A percentile compares a stretch with the other conserved stretches of the same genome.
phyloP scores from a whole-genome alignment of 35 echinoderm and acorn worm species.

The Lytechinus pictus region DNA sequence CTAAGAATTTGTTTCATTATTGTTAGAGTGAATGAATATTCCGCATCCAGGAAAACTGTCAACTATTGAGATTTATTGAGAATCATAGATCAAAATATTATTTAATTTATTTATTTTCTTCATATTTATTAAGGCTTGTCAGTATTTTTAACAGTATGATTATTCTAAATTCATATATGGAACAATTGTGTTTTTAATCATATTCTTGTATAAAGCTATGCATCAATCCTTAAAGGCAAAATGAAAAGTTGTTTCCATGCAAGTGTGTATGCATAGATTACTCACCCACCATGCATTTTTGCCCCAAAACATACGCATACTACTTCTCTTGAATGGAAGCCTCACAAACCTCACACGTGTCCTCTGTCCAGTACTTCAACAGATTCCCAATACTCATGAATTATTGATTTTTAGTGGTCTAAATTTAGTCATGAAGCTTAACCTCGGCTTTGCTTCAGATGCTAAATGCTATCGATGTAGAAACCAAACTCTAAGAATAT shows the following conservation, averaged over 20 bases:
- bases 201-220: too few species aligned
- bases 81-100: too few species aligned
- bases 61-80: too few species aligned
- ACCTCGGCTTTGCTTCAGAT: background rate
- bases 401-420: background rate
- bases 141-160: too few species aligned
- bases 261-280: background rate
- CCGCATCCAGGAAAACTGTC: too few species aligned
- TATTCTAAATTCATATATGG: too few species aligned
- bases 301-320: background rate
- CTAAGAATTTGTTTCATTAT: too few species aligned
- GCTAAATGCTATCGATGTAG: background rate
- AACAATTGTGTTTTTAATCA: too few species aligned
- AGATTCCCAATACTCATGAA: background rate
- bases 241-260: background rate
- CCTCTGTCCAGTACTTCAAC: background rate
- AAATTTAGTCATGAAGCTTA: constrained; percentile 6
- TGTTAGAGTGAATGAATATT: too few species aligned
- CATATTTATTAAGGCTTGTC: too few species aligned
- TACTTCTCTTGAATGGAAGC: background rate
- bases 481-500: background rate
- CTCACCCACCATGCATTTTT: background rate
- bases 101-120: too few species aligned
- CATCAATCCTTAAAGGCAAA: too few species aligned
- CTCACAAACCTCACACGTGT: background rate